Percentiles rank a stretch among this genome's conserved stretches.
Conservation (phyloP, 2,113 vertebrate species). For the Agelaius phoeniceus region DNA sequence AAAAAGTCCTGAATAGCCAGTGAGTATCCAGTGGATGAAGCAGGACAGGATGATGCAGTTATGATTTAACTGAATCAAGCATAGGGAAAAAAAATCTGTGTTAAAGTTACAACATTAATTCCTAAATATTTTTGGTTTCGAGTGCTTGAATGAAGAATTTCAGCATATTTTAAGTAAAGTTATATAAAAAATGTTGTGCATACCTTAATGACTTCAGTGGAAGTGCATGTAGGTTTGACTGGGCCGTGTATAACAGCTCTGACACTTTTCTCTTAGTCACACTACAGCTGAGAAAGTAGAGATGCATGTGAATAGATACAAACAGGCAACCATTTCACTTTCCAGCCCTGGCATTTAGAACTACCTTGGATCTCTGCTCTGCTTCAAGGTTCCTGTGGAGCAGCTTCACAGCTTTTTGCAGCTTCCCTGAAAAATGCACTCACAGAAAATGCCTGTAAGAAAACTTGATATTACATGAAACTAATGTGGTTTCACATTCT, state of each 20-base stretch:
- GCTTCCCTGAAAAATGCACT: not conserved
- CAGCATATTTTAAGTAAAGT: not conserved
- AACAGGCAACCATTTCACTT: not conserved
- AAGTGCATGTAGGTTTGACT: not conserved
- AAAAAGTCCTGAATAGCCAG: not conserved
- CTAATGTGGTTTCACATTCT: constrained; percentile 2
- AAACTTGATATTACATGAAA: not conserved
- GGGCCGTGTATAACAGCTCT: fast-evolving
- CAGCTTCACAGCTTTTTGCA: not conserved
- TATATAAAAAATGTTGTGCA: not conserved
- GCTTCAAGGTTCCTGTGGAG: not conserved
- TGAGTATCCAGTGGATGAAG: not conserved
- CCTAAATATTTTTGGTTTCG: not conserved
- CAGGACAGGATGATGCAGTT: not conserved
- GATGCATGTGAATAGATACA: not conserved
- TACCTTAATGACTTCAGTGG: not conserved
- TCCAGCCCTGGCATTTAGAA: not conserved
- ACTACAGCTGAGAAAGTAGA: not conserved
- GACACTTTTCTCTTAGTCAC: not conserved
- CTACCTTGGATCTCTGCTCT: not conserved
- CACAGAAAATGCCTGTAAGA: not conserved
- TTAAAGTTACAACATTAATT: not conserved
- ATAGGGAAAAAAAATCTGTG: fast-evolving
- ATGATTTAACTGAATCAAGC: not conserved
- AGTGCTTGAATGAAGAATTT: not conserved